Evolutionary conservation across 2,797 vertebrate species (phyloP).

Genomic region (Eptatretus atami): DNA sequence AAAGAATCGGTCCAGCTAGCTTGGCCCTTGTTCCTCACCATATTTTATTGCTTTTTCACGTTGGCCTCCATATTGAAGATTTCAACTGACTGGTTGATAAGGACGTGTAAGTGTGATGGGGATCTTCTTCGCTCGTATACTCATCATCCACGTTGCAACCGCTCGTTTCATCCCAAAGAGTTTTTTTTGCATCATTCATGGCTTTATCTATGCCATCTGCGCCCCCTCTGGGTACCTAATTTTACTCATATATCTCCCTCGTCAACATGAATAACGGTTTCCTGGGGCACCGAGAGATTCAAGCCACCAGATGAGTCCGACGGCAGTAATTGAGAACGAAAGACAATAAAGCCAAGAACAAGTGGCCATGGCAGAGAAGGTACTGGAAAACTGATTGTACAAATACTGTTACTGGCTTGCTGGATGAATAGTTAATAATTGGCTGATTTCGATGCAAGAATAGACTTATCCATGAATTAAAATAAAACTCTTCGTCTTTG

Average conservation of each 20-base stretch:
- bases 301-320: no score
- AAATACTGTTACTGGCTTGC: no score
- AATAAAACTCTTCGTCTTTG: no score
- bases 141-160: conserved; percentile 21
- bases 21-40: conserved; percentile 16
- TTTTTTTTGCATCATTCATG: conserved; percentile 19
- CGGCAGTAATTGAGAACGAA: no score
- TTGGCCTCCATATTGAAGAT: conserved; percentile 29
- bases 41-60: conserved; percentile 34
- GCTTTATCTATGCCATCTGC: conserved; percentile 36
- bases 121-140: conserved; percentile 25
- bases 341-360: no score
- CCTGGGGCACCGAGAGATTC: no score
- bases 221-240: conserved; percentile 37
- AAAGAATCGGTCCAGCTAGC: no score
- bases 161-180: conserved; percentile 26
- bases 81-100: conserved; percentile 15
- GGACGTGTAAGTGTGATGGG: conserved; percentile 19
- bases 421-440: no score
- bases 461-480: no score
- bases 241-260: conserved; percentile 30
- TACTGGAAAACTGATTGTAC: no score
- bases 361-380: no score
- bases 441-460: no score
- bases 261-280: conserved; percentile 28